Base-by-base conservation (phyloP, 2,888 invertebrate genomes). In the Spodoptera picta region DNA sequence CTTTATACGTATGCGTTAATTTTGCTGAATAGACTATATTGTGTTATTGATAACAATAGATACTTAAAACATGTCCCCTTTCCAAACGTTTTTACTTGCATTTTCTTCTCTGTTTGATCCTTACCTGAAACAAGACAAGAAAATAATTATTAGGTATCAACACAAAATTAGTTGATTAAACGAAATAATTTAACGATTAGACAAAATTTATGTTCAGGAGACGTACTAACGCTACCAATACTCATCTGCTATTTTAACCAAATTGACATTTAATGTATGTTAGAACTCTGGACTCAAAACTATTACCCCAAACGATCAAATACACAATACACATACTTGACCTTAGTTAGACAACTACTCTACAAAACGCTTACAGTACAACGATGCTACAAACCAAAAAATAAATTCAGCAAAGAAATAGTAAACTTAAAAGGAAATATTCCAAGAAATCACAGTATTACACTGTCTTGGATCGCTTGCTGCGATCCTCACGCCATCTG, bases 401-500 rank as follows among this genome's bases (percentile, higher is more conserved):
- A 53, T 62, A 53, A 73, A 57, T 53, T 53, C 44, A 54, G 46
- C 42, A 42, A 56, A 31, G 51, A 45, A 53, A 52, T 41, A 31
- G 45, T 27, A 46, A 55, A 11, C 36, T 52, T 67, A 51, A 66
- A 73, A 73, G 60, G 42, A 54, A 72, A 67, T 68, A 31, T 49
- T 70, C 24, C 14, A 53, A 70, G 52, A 71, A 75, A 75, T 69
- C 76, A 61, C 47, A 47, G 63, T 59, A 52, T 61, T 63, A 72
- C 49, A 55, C 52, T 69, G 66, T 52, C 60, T 65, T 46, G 45
- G 60, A 47, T 51, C 54, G 53, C 73, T 58, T 66, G 61, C 57
- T 66, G 27, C 27, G 27, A 27, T 27, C 27, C 54, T 51, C 68
- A 78, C 68, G 48, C 69, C 73, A 79, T 77, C 77, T 79, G 73